Conservation (phyloP, 1,140 invertebrate genomes). For the Magallana ariakensis region DNA sequence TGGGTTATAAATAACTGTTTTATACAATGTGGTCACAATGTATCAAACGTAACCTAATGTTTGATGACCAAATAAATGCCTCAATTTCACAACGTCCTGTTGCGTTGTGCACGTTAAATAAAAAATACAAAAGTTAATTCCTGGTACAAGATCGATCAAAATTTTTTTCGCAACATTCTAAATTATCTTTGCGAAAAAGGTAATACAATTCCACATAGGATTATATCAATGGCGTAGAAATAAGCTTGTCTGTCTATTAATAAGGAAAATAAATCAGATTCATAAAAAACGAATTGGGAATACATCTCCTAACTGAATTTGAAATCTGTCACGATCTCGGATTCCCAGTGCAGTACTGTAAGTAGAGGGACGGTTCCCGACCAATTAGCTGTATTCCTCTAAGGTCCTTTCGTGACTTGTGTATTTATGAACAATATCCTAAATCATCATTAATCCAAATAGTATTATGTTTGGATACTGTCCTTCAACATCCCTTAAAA, state of each 20-base stretch:
- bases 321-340: background rate
- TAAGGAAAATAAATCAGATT: background rate
- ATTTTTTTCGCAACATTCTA: too few relatives aligned
- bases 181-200: too few relatives aligned
- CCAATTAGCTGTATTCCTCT: conserved; percentile 15
- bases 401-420: background rate
- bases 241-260: background rate
- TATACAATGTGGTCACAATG: too few relatives aligned
- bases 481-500: conserved; percentile 14
- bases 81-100: too few relatives aligned
- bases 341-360: background rate
- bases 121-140: too few relatives aligned
- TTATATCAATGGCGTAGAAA: background rate
- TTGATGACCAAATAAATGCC: too few relatives aligned
- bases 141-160: too few relatives aligned
- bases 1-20: too few relatives aligned
- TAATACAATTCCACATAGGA: background rate
- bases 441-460: conserved; percentile 36
- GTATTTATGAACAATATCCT: conserved; percentile 19
- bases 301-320: background rate
- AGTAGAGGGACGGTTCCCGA: background rate
- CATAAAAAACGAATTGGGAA: background rate
- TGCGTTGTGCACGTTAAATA: too few relatives aligned
- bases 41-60: too few relatives aligned
- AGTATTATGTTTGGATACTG: conserved; percentile 24